A percentile compares a stretch with the other conserved stretches of the same genome.
These are phyloP conservation scores for Palythoa heliodiscus DNA, from an alignment of 92 coral and sea anemone species.

Conservation along the genomic window DNA sequence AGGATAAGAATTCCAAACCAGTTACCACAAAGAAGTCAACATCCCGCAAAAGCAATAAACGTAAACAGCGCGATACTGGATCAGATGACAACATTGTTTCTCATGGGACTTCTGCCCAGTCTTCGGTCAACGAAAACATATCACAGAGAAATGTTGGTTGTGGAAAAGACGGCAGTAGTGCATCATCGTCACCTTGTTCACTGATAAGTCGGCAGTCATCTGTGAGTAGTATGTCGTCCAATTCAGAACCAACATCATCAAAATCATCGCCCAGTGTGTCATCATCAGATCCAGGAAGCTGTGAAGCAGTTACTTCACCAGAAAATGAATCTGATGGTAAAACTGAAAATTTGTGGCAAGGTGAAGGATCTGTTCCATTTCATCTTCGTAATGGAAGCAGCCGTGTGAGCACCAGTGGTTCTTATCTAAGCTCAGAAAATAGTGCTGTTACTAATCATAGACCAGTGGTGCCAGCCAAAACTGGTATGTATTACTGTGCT, in stretches of 20 bases:
- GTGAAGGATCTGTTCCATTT: not conserved
- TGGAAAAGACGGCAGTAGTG: not conserved
- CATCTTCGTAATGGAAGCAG: not conserved
- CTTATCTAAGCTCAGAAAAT: not conserved
- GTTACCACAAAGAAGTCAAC: slow-evolving; percentile 1
- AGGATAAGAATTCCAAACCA: slow-evolving; percentile 8
- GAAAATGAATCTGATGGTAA: not conserved
- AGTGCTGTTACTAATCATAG: not conserved
- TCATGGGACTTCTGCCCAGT: not conserved
- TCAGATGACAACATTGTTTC: not conserved
- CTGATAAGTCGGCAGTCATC: slow-evolving; percentile 6
- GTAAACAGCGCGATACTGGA: not conserved
- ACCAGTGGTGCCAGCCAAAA: not conserved
- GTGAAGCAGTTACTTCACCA: slow-evolving; percentile 22
- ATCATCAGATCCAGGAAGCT: not conserved
- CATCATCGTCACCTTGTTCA: not conserved
- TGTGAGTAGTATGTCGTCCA: slow-evolving; percentile 4
- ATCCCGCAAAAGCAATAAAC: slow-evolving; percentile 16
- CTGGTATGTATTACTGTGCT: not conserved
- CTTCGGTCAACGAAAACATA: slow-evolving; percentile 4
- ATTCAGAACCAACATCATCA: not conserved
- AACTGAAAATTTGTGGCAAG: not conserved
- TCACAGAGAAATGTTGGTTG: not conserved
- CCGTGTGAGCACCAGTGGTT: not conserved
- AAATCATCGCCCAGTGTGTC: not conserved